A percentile compares a stretch with the other conserved stretches of the same genome.
Evolutionary conservation across 1,140 invertebrate species (phyloP).

Genomic region (Planococcus citri): DNA sequence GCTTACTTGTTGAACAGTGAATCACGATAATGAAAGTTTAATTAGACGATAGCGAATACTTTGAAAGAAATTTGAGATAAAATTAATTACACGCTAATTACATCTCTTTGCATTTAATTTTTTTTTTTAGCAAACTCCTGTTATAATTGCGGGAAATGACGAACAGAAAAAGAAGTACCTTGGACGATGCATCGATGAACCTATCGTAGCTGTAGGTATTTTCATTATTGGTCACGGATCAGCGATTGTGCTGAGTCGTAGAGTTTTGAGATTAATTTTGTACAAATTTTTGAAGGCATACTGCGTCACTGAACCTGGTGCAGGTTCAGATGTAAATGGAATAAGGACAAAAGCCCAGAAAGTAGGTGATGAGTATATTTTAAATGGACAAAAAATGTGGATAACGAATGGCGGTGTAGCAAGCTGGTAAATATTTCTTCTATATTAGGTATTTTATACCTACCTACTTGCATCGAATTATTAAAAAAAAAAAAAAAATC

Average conservation of each 20-base stretch:
- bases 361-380: constrained; percentile 84
- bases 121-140: constrained; percentile 65
- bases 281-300: constrained; percentile 50
- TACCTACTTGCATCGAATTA: background rate
- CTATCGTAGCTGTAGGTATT: constrained; percentile 74
- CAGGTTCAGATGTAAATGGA: constrained; percentile 84
- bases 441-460: no score
- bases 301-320: constrained; percentile 84
- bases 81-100: no score
- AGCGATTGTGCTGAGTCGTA: no score
- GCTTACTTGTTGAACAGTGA: no score
- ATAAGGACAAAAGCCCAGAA: constrained; percentile 83
- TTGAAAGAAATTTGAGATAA: no score
- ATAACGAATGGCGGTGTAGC: constrained; percentile 95
- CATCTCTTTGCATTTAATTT: no score
- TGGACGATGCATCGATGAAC: constrained; percentile 70
- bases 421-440: constrained; percentile 57
- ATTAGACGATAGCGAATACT: no score
- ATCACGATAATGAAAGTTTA: no score
- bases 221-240: constrained; percentile 31
- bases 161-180: constrained; percentile 90
- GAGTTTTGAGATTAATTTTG: background rate
- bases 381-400: constrained; percentile 99
- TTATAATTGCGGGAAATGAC: constrained; percentile 70
- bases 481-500: no score